Evolutionary conservation across 1,140 invertebrate species (phyloP), one percentile per base, ranked within the genome.

Genomic region (Caerostris darwini): DNA sequence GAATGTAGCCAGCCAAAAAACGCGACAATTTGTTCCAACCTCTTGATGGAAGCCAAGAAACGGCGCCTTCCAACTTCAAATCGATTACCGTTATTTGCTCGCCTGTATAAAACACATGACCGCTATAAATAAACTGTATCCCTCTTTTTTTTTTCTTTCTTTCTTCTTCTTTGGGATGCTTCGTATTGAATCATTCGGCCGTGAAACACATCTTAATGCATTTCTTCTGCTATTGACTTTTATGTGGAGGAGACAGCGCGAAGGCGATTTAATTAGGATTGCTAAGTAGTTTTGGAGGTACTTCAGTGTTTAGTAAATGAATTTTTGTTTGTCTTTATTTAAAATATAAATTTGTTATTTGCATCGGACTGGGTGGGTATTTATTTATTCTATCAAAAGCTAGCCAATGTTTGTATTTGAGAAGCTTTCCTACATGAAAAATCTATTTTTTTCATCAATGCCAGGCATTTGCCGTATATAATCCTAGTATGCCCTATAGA

Each of bases 191-290:
- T 10, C 71, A 50, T 77, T 10, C 71, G 53, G 71, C 34, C 71
- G 71, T 12, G 61, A 88, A 54, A 64, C 7, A 50, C 17, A 34
- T 67, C 59, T 88, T 88, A 67, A 88, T 88, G 86, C 50, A 17
- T 88, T 88, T 88, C 86, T 88, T 85, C 34, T 88, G 61, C 34
- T 67, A 88, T 67, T 88, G 86, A 64, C 57, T 88, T 54, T 88
- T 87, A 50, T 61, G 17, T 64, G 59, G 12, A 7, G 17, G 19
- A 53, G 71, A 12, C 3, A 14, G 34, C 19, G 8, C 50, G 7
- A 77, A 50, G 10, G 5, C 19, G 71, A 77, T 77, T 77, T 85
- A 85, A 85, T 85, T 85, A 85, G 58, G 58, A 85, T 19, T 58
- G 82, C 19, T 57, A 58, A 12, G 50, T 53, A 88, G 14, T 77